Base-by-base conservation (phyloP, 2,888 invertebrate species). In the Phrixothrix hirtus region DNA sequence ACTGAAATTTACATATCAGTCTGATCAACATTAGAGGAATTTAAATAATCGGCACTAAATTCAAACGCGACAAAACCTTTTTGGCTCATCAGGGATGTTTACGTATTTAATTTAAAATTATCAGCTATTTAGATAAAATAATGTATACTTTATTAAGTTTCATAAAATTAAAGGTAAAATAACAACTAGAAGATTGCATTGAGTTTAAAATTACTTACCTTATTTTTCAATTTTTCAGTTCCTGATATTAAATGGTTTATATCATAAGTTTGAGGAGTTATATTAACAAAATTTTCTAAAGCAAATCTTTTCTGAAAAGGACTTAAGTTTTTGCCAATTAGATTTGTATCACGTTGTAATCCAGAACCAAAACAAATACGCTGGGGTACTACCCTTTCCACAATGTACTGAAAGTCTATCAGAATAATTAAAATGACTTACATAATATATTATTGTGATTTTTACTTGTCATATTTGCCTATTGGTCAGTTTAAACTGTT, bases 351-450 rank as follows among this genome's bases (percentile, higher is more conserved):
- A 45, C 73, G 63, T 14, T 53, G 31, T 3, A 64, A 6, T 11
- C 58, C 63, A 1, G 73, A 68, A 15, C 74, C 73, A 37, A 75
- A 75, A 55, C 71, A 73, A 36, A 72, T 62, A 45, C 62, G 63
- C 10, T 64, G 61, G 1, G 66, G 66, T 21, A 61, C 59, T 52
- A 63, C 60, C 39, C 65, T 56, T 58, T 68, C 69, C n/a, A 74
- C 69, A 7, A 75, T 67, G 61, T 75, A 75, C 29, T 70, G 62
- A 53, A 75, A 75, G 38, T 62, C 75, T 52, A 29, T 10, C 29
- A 10, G 10, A 29, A 29, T 29, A 21, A 21, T 21, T 21, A 21
- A 21, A 21, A n/a, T n/a, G n/a, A n/a, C n/a, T n/a, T n/a, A n/a
- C n/a, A n/a, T n/a, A n/a, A n/a, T n/a, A n/a, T n/a, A n/a, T n/a